Base-by-base conservation (phyloP, 2,888 invertebrate species). In the Rosalia funebris region DNA sequence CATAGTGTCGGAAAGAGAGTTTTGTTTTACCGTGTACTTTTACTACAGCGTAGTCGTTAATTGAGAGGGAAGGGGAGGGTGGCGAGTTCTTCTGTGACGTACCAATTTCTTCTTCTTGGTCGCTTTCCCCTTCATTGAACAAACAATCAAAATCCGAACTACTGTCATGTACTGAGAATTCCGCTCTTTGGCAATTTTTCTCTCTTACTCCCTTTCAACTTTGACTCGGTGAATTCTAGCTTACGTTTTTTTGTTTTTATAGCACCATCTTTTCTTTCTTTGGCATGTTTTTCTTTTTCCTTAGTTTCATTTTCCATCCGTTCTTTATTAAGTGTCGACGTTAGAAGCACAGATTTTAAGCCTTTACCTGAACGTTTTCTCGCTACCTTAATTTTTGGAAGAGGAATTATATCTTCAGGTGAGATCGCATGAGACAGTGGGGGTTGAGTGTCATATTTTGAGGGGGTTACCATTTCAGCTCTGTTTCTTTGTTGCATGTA, bases 281-380 rank as follows among this genome's bases (percentile, higher is more conserved):
- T 39, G 1, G 39, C 11, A 39, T 9, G 39, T 39, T 39, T 60
- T 55, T 60, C 48, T 41, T 47, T 60, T 55, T 55, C 60, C 25
- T n/a, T 46, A 31, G 41, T n/a, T 55, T 55, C 55, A 10, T 55
- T 60, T 55, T 60, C 60, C 53, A 53, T 19, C 10, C 59, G 59
- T 44, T 59, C 46, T 53, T 53, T 53, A 45, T 59, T 53, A 45
- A 36, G 59, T 14, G 46, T 45, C 19, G 59, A 53, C 17, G 53
- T 59, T 42, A 59, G 45, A 11, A 53, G 45, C 53, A 20, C 25
- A 1, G 59, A 53, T 31, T 53, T 39, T 12, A 57, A 48, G n/a
- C 57, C 57, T 57, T 48, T 57, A 15, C 59, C 53, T 45, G 32
- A 11, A 14, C 59, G 59, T 53, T 53, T 59, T 34, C 59, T 53